These are phyloP conservation scores for Sebastes ruberrimus DNA, from an alignment of 2,797 vertebrate genomes.

Conservation along the genomic window DNA sequence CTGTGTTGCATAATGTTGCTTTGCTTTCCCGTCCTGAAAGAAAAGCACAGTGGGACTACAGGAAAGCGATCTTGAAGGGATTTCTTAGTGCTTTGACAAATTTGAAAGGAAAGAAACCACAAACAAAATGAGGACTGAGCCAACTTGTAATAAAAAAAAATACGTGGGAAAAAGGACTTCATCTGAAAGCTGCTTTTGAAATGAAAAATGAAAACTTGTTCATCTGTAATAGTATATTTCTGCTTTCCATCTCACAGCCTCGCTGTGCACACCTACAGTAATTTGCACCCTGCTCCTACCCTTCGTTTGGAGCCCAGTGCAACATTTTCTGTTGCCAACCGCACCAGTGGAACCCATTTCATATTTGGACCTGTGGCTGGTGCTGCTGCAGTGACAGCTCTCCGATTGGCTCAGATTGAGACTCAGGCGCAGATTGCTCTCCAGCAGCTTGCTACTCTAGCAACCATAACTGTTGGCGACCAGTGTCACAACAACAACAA, in stretches of 20 bases:
- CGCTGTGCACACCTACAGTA: conserved; percentile 68
- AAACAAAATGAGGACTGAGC: conserved; percentile 13
- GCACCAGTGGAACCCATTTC: conserved; percentile 59
- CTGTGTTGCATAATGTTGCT: conserved; percentile 48
- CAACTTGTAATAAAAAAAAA: not conserved
- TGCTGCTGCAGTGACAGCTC: conserved; percentile 75
- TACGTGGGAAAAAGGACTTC: conserved; percentile 9
- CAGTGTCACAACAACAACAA: conserved; percentile 55
- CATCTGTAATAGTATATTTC: conserved; percentile 77
- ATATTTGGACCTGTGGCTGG: conserved; percentile 60
- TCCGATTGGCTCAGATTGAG: conserved; percentile 86
- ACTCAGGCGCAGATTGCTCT: conserved; percentile 84
- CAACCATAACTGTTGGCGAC: conserved; percentile 67
- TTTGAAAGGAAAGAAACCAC: not conserved
- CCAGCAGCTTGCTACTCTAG: conserved; percentile 80
- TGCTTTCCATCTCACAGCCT: conserved; percentile 79
- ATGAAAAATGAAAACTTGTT: conserved; percentile 42
- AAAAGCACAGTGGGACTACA: conserved; percentile 9
- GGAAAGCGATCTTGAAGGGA: not conserved
- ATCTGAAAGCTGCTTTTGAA: conserved; percentile 35
- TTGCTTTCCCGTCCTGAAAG: conserved; percentile 47
- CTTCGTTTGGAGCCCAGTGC: conserved; percentile 58
- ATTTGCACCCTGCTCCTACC: conserved; percentile 61
- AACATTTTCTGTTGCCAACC: conserved; percentile 42
- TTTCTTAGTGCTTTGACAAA: conserved; percentile 7